Base-by-base conservation (phyloP, 1,140 invertebrate genomes). In the Drosophila subpulchrella region DNA sequence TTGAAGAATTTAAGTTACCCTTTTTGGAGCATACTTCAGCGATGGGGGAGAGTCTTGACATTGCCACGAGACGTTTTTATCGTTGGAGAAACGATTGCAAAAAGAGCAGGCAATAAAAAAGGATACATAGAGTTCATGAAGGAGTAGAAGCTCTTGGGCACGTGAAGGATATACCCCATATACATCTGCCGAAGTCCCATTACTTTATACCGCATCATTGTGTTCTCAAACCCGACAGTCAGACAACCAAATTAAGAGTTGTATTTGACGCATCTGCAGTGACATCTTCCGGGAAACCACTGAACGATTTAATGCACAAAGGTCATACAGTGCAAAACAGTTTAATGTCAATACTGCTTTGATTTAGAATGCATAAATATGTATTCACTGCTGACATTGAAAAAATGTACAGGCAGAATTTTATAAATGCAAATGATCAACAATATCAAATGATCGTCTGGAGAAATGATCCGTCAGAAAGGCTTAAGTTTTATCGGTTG, bases 71-170 rank as follows among this genome's bases (percentile, higher is more conserved):
- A 30, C 27, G 46, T 47, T 48, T 8, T 8, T 27, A 27, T 27
- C 46, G 6, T 11, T 48, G 11, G 46, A 38, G 44, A 67, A 34
- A 36, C 41, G 17, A 15, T 32, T 42, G 30, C 34, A 61, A 44
- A 50, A 7, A 15, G 5, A 48, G 34, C 30, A 65, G 44, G 41
- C n/a, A n/a, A n/a, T n/a, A n/a, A n/a, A n/a, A n/a, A n/a, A n/a
- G n/a, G n/a, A n/a, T n/a, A n/a, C n/a, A n/a, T n/a, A n/a, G n/a
- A n/a, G n/a, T n/a, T n/a, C n/a, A n/a, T n/a, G n/a, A n/a, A n/a
- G n/a, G n/a, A n/a, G 55, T 93, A 92, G 38, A 78, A 48, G 15
- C 60, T 12, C 63, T 91, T 17, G 76, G 75, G 7, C 91, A 93
- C 50, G 90, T 91, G 84, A 70, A 77, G 50, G 63, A 83, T 51